Percentiles rank a stretch among this genome's conserved stretches.
Evolutionary conservation across 2,888 invertebrate species (phyloP).

Genomic region (Rhamnusium bicolor): DNA sequence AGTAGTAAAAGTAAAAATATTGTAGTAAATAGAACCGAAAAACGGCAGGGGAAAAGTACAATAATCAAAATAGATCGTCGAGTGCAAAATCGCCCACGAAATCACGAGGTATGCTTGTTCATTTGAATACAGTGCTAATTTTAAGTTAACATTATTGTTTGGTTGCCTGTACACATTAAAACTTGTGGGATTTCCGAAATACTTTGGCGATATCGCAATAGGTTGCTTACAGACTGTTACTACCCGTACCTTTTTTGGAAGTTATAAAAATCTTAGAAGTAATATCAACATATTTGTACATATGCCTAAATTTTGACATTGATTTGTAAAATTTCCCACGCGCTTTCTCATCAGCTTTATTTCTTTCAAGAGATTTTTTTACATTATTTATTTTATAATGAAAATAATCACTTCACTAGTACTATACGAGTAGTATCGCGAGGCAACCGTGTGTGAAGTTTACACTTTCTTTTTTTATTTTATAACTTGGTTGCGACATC

Average conservation of each 20-base stretch:
- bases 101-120: slow-evolving; percentile 54
- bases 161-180: slow-evolving; percentile 43
- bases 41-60: slow-evolving; percentile 7
- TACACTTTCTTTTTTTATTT: slow-evolving; percentile 23
- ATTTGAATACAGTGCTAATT: slow-evolving; percentile 41
- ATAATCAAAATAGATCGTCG: slow-evolving; percentile 52
- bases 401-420: neutral
- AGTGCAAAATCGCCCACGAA: slow-evolving; percentile 59
- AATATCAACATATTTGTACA: no score
- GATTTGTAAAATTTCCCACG: neutral
- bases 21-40: slow-evolving; percentile 37
- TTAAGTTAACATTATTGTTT: slow-evolving; percentile 47
- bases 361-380: neutral
- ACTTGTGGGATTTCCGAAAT: slow-evolving; percentile 55
- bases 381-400: neutral
- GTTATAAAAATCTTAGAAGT: slow-evolving; percentile 8
- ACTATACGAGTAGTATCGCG: neutral
- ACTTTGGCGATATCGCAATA: slow-evolving; percentile 49
- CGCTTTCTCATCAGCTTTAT: neutral
- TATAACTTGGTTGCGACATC: neutral
- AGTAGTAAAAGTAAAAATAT: slow-evolving; percentile 24
- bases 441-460: slow-evolving; percentile 12
- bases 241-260: slow-evolving; percentile 36
- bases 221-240: slow-evolving; percentile 37
- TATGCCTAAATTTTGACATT: no score